A percentile compares a stretch with the other conserved stretches of the same genome.
These are phyloP conservation scores for Ernsta delagoae DNA, from an alignment of 2,888 invertebrate genomes.

Conservation along the genomic window DNA sequence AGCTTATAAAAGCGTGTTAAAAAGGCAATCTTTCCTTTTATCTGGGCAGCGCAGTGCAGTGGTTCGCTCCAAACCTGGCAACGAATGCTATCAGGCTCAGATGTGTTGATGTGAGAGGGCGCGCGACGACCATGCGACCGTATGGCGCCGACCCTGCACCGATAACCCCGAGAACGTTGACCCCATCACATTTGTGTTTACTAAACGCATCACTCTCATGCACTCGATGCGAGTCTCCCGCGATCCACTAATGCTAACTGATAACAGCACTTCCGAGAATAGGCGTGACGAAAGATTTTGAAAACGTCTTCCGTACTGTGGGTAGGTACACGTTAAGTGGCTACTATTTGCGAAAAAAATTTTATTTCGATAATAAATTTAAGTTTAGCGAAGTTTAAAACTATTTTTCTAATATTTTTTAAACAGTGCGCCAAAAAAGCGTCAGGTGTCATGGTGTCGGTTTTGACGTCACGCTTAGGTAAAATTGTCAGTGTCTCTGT, in stretches of 20 bases:
- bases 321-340: no score
- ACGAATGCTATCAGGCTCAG: constrained; percentile 20
- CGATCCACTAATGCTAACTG: constrained; percentile 26
- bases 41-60: not conserved
- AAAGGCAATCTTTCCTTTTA: constrained; percentile 1
- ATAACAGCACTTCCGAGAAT: constrained; percentile 31
- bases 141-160: constrained; percentile 70
- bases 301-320: no score
- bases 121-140: constrained; percentile 63
- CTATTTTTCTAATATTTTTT: no score
- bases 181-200: constrained; percentile 74
- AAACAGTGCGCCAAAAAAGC: no score
- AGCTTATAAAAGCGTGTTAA: no score
- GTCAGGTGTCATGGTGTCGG: no score
- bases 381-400: no score
- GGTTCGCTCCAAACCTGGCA: constrained; percentile 25
- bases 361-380: no score
- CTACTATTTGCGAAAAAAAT: no score
- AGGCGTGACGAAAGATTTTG: no score
- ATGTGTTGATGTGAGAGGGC: constrained; percentile 35
- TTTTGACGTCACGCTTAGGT: no score
- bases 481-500: no score
- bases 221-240: constrained; percentile 52
- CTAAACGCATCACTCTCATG: constrained; percentile 61
- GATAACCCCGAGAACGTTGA: constrained; percentile 82